Base-by-base conservation (phyloP, 1,140 invertebrate genomes). In the Brachionus angularis region DNA sequence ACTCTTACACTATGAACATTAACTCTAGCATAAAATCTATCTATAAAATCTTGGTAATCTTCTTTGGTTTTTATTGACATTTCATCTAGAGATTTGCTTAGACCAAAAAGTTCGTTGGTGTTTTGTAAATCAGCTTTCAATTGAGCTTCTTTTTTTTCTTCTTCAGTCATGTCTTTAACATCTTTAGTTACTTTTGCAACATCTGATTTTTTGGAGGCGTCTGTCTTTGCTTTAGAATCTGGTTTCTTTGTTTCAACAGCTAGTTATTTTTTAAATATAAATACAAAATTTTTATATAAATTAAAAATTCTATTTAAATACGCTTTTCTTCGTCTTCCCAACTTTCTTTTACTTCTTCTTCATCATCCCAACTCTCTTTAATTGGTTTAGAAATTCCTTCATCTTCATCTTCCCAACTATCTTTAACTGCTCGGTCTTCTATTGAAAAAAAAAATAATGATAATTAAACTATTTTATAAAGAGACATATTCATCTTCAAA, bases 81-180 rank as follows among this genome's bases (percentile, higher is more conserved):
- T 67, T 67, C 62, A 21, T 67, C 62, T 36, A 67, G 47, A 4
- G 62, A 67, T 47, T 67, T 67, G 62, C 47, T 67, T 10, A 67
- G 14, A 47, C 62, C 62, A 36, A 67, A 67, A 3, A 67, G 14
- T 23, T 67, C 62, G 23, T 67, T 39, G n/a, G 62, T 50, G 29
- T 67, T 29, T 10, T 34, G 5, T 4, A 47, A 47, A 16, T 67
- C 62, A 12, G 62, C 23, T 67, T 50, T 29, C 18, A 67, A 31
- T 31, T 67, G 62, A 14, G 62, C 62, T 67, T 67, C 62, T 50
- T 50, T 46, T 67, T 67, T 67, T 27, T 67, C 62, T 29, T 67
- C 42, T 36, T 67, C 62, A 3, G 62, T 67, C 62, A 67, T 67
- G 18, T 67, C 62, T 25, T 67, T 47, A 10, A 67, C 8, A 10